Evolutionary conservation across 1,140 invertebrate genomes (phyloP), one percentile per base, ranked within the genome.

Genomic region (Saccostrea echinata): DNA sequence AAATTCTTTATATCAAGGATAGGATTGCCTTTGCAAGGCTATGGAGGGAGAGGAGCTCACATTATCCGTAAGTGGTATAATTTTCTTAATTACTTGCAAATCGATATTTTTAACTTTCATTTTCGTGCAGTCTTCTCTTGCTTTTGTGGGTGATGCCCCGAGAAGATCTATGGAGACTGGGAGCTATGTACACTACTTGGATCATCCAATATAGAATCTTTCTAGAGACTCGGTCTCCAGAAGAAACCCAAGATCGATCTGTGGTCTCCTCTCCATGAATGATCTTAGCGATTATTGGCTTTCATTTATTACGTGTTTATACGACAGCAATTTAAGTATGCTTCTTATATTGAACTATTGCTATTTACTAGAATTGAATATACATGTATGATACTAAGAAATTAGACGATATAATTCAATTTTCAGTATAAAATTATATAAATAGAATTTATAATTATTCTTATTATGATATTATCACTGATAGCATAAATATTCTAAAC

Each of bases 51-150:
- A 61, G 55, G n/a, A 18, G 55, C n/a, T n/a, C 18, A n/a, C 24
- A 76, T 27, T 30, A 76, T 76, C 30, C 24, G 68, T 76, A 76
- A 76, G 68, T 76, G 68, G 68, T 76, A 24, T 43, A 43, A 43
- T 76, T 76, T 76, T 30, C 24, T 76, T 76, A 76, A 76, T 76
- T 76, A 76, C 27, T 76, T 12, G 68, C 68, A 30, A 76, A 76
- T 76, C 68, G 27, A 76, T 76, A 76, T 13, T 76, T 76, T 76
- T 76, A 16, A 76, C 68, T 76, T 76, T 76, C 68, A 76, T 76
- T 76, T 76, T 76, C 68, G 68, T 33, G 30, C 68, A 76, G 68
- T 76, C 68, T 9, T 76, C 27, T 76, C 68, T 24, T 76, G 68
- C 30, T 76, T 16, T 11, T 27, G 13, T 76, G 24, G 43, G 27